Conservation (phyloP, 2,888 invertebrate species). For the Syritta pipiens region DNA sequence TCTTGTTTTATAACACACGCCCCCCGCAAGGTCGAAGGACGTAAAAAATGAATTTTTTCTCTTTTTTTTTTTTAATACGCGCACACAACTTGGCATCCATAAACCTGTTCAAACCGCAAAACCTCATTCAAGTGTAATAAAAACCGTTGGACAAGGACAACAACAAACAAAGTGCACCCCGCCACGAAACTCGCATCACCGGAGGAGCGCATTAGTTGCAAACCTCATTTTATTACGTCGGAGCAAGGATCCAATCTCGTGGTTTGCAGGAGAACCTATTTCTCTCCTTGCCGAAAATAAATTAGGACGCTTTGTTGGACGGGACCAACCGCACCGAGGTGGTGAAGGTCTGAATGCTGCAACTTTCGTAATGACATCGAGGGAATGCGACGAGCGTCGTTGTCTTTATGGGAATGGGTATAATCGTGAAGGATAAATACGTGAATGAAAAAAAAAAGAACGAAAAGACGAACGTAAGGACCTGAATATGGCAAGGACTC, state of each 20-base stretch:
- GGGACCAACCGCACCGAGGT: not conserved
- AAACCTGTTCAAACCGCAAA: conserved; percentile 13
- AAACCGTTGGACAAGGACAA: not conserved
- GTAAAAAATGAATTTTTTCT: conserved; percentile 1
- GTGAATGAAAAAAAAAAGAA: conserved; percentile 9
- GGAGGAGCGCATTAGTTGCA: conserved; percentile 3
- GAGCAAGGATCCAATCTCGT: not conserved
- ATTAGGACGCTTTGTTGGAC: conserved; percentile 5
- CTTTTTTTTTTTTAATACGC: conserved; percentile 7
- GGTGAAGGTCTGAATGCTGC: too few relatives aligned
- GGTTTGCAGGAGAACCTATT: too few relatives aligned
- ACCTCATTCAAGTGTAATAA: conserved; percentile 14
- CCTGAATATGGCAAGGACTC: too few relatives aligned
- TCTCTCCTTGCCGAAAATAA: conserved; percentile 11
- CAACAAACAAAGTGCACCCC: conserved; percentile 26
- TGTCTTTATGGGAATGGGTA: conserved; percentile 12
- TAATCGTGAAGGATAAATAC: conserved; percentile 27
- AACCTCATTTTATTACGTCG: conserved; percentile 10
- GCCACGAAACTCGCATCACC: not conserved
- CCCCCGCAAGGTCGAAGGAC: not conserved
- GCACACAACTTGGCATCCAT: not conserved
- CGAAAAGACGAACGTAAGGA: too few relatives aligned
- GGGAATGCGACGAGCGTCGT: conserved; percentile 10
- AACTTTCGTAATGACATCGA: not conserved
- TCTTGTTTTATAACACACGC: conserved; percentile 3